Base-by-base conservation (phyloP, 2,797 vertebrate genomes). In the Enteromius viviparus region DNA sequence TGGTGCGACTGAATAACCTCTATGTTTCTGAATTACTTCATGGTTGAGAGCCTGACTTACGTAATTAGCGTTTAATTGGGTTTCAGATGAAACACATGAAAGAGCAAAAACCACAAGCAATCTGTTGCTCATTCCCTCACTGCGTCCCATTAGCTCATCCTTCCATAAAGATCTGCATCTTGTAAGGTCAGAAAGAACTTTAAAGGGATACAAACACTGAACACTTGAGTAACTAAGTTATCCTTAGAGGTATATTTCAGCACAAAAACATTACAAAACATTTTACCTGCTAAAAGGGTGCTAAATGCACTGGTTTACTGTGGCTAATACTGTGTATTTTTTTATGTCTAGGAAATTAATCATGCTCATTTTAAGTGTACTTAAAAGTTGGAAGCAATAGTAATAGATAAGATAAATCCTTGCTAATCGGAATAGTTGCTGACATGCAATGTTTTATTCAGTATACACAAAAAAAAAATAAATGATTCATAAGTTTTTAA, bases 41-140 rank as follows among this genome's bases (percentile, higher is more conserved):
- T 42, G n/a, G 26, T 45, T 49, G 53, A 55, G 40, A 34, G 78
- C 81, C 79, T 64, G 76, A 80, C n/a, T 75, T 55, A 68, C 26
- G 51, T 26, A 85, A 69, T 79, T 85, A 64, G 34, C 14, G 21
- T 65, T 40, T 53, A 66, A 79, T 79, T 34, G 19, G 17, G 7
- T 76, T 9, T 21, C 12, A 3, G 37, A 78, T 26, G 26, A 26
- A 26, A 26, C 23, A 60, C 78, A 76, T 78, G 42, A 64, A 81
- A 58, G 58, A 78, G 23, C 55, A 64, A 75, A 75, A n/a, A 42
- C 49, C 29, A 64, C 49, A 74, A 72, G 58, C 53, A 19, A 74
- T 45, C 42, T 23, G 58, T 58, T 47, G 14, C 75, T 74, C 68
- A 45, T 51, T 14, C 53, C 4, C 34, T 42, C 17, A 34, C 32